phyloP scores from a whole-genome alignment of 1,140 invertebrate species.

The Pseudomyrmex dendroicus region DNA sequence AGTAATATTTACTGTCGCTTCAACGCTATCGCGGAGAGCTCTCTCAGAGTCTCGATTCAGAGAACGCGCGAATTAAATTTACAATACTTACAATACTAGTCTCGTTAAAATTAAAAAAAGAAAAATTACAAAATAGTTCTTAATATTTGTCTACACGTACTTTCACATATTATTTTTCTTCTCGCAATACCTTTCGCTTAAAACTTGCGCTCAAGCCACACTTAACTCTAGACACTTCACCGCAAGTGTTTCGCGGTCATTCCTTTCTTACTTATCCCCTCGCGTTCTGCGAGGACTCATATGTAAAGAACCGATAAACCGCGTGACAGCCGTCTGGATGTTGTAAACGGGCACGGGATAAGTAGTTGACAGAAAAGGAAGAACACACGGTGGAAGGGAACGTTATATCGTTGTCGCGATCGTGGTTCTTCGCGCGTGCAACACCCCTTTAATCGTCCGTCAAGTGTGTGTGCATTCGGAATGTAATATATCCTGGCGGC shows the following conservation, averaged over 20 bases:
- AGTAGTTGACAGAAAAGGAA: background rate
- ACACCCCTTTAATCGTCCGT: conserved; percentile 82
- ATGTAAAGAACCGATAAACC: background rate
- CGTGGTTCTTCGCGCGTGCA: conserved; percentile 61
- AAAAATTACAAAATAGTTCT: too few relatives aligned
- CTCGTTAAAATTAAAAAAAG: too few relatives aligned
- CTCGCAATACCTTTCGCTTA: background rate
- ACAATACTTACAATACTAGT: too few relatives aligned
- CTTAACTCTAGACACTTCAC: too few relatives aligned
- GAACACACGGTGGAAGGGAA: too few relatives aligned
- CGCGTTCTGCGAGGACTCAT: too few relatives aligned
- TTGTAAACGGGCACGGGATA: background rate
- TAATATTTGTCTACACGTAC: too few relatives aligned
- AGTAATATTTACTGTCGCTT: conserved; percentile 11
- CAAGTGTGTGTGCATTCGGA: conserved; percentile 84
- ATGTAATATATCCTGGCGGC: conserved; percentile 84
- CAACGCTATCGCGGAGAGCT: conserved; percentile 19
- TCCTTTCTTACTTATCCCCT: background rate
- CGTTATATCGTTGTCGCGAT: conserved; percentile 64
- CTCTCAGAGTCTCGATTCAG: too few relatives aligned
- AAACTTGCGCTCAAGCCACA: too few relatives aligned
- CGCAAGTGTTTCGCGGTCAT: background rate
- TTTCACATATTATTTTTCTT: background rate
- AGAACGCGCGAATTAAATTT: too few relatives aligned
- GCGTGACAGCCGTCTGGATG: background rate